phyloP scores from a whole-genome alignment of 2,113 vertebrate genomes.

The Corythaeola cristata region DNA sequence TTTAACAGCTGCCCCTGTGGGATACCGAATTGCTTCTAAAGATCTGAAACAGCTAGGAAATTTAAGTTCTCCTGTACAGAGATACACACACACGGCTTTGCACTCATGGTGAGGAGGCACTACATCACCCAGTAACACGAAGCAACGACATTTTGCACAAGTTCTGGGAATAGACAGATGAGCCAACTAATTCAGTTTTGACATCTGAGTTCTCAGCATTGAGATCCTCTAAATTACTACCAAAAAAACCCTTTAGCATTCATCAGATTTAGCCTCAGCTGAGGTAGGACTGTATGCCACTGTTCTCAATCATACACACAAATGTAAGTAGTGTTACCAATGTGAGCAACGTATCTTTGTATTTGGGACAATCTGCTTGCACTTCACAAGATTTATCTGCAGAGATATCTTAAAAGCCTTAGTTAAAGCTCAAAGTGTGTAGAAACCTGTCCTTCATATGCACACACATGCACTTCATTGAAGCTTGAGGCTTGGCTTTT shows the following conservation, averaged over 20 bases:
- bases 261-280: not conserved
- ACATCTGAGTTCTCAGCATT: not conserved
- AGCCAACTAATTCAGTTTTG: not conserved
- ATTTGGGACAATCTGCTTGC: not conserved
- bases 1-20: not conserved
- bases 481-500: not conserved
- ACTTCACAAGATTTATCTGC: not conserved
- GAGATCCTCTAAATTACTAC: not conserved
- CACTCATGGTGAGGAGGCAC: not conserved
- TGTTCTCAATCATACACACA: not conserved
- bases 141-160: not conserved
- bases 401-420: not conserved
- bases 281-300: not conserved
- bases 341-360: not conserved
- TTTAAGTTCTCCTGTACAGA: not conserved
- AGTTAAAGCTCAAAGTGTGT: accelerated
- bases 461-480: accelerated
- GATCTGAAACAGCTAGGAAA: not conserved
- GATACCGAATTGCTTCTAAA: not conserved
- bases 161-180: not conserved
- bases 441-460: not conserved
- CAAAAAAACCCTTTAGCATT: not conserved
- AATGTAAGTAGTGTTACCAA: accelerated
- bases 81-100: not conserved
- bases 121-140: not conserved